Evolutionary conservation across 2,113 vertebrate genomes (phyloP), one percentile per base, ranked within the genome.

Genomic region (Chloroceryle aenea): DNA sequence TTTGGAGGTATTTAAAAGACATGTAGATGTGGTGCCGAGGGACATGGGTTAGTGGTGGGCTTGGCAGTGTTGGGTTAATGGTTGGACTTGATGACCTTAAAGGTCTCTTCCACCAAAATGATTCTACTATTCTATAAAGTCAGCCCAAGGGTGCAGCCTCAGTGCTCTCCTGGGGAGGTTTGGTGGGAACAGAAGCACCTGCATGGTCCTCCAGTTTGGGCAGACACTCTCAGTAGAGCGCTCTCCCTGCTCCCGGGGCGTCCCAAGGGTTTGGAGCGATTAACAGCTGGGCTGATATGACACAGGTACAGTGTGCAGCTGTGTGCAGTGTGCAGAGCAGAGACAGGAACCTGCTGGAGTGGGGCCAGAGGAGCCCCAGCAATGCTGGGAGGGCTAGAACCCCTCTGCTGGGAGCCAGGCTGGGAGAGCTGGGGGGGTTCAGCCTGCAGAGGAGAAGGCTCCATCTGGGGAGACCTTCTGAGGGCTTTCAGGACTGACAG

Each of bases 161-260:
- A 0, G 30, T 2, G 2, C 0, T 36, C 61, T 25, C 50, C 79
- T 75, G 56, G 8, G 36, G 48, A 32, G 40, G n/a, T 32, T 8
- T 58, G 74, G 42, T 58, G 82, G 43, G 50, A 71, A 45, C 14
- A 73, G 79, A 48, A 85, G 68, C 5, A 6, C 22, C 32, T 5
- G 6, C 2, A 10, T 14, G 12, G 20, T 12, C n/a, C 64, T 68
- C 9, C 42, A 19, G 1, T 3, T 8, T 36, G 56, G 3, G 15
- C 62, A 62, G 4, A 8, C 9, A 9, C 8, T 13, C 17, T 0
- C 29, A n/a, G 62, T 0, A 52, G 74, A 52, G 50, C 25, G 26
- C 23, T 14, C 12, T 26, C 50, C 21, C 26, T 52, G 50, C 26
- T 40, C 22, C 1, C 55, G 7, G 21, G 86, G 40, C 9, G 62